Evolutionary conservation across 2,113 vertebrate genomes (phyloP).

Genomic region (Ailuropoda melanoleuca): DNA sequence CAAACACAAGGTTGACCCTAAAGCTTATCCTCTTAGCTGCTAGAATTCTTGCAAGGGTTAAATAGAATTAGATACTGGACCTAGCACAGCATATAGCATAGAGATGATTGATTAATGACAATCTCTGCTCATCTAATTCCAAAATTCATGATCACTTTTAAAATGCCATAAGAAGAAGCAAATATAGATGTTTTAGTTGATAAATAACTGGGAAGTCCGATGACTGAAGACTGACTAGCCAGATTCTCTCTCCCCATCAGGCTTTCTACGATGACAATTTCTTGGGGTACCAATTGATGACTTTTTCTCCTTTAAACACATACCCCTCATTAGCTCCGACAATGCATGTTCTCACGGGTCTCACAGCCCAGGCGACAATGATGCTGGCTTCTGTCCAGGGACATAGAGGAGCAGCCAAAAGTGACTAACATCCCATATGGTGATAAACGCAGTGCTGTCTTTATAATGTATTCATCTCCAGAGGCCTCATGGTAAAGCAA

Average conservation of each 20-base stretch:
- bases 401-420: not conserved
- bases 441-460: not conserved
- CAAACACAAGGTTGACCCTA: not conserved
- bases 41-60: not conserved
- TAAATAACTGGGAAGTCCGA: not conserved
- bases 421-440: not conserved
- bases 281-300: not conserved
- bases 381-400: slow-evolving; percentile 27
- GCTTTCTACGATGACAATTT: not conserved
- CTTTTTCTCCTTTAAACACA: not conserved
- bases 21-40: not conserved
- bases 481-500: slow-evolving; percentile 43
- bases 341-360: not conserved
- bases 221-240: not conserved
- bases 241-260: not conserved
- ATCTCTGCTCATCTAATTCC: not conserved
- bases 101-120: not conserved
- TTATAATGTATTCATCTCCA: slow-evolving; percentile 41
- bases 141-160: not conserved
- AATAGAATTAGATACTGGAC: not conserved
- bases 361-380: not conserved
- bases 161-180: not conserved
- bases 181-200: not conserved
- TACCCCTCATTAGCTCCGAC: not conserved
- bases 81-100: not conserved